Evolutionary conservation across 1,140 invertebrate species (phyloP).

Genomic region (Scaptomyza graminum): DNA sequence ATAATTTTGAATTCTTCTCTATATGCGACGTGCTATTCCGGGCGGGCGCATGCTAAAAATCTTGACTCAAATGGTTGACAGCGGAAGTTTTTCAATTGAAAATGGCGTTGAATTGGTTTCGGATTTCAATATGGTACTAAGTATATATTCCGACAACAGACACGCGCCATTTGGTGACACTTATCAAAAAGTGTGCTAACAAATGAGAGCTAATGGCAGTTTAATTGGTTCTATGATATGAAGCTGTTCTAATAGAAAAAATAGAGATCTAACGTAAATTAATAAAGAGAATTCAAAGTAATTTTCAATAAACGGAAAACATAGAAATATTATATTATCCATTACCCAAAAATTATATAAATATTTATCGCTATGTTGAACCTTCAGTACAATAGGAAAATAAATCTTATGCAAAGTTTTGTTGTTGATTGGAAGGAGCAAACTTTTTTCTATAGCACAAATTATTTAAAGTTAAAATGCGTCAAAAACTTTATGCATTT

Average conservation of each 20-base stretch:
- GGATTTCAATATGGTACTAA: slow-evolving; percentile 45
- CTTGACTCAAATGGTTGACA: slow-evolving; percentile 43
- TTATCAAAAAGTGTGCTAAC: background rate
- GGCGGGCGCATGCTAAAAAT: slow-evolving; percentile 54
- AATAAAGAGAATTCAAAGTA: too few relatives aligned
- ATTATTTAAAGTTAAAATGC: background rate
- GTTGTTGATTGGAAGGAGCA: too few relatives aligned
- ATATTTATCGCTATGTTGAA: too few relatives aligned
- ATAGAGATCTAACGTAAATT: too few relatives aligned
- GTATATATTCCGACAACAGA: slow-evolving; percentile 27
- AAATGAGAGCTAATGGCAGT: too few relatives aligned
- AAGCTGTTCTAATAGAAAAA: too few relatives aligned
- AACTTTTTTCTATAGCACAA: background rate
- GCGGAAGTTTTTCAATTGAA: slow-evolving; percentile 73
- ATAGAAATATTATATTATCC: too few relatives aligned
- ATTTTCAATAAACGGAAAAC: too few relatives aligned
- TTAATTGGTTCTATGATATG: background rate
- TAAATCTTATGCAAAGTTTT: too few relatives aligned
- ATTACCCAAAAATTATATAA: too few relatives aligned
- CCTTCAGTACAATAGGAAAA: too few relatives aligned
- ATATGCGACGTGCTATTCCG: slow-evolving; percentile 44
- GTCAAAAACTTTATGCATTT: too few relatives aligned
- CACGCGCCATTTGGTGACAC: slow-evolving; percentile 48
- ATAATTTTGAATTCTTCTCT: slow-evolving; percentile 10
- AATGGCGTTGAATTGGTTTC: slow-evolving; percentile 72